Conservation (phyloP, 2,797 vertebrate genomes). For the Sebastes vulpes region DNA sequence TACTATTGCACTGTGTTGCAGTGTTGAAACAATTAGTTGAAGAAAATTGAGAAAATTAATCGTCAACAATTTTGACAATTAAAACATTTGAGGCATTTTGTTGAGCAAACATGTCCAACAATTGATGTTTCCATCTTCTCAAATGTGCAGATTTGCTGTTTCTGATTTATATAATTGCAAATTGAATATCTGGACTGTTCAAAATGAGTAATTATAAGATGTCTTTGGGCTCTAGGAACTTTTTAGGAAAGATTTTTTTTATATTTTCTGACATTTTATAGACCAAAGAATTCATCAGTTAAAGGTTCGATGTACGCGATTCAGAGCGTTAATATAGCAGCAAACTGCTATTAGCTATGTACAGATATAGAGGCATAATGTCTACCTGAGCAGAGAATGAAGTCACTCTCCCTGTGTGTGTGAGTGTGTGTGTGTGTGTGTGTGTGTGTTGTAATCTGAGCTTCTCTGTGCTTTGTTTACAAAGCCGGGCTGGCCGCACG, state of each 20-base stretch:
- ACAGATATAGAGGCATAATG: not conserved
- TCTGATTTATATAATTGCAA: not conserved
- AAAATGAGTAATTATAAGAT: not conserved
- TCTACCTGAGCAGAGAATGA: not conserved
- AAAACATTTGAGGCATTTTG: not conserved
- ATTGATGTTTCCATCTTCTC: not conserved
- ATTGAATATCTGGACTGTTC: not conserved
- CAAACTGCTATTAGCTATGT: not conserved
- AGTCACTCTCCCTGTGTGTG: no score
- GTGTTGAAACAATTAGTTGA: not conserved
- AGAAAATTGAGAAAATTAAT: not conserved
- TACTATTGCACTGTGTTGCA: no score
- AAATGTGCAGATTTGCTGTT: not conserved
- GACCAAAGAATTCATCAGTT: not conserved
- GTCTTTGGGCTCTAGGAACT: not conserved
- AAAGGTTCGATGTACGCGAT: not conserved
- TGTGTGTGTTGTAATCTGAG: no score
- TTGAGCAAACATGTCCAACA: not conserved
- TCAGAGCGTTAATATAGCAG: not conserved
- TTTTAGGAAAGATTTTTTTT: not conserved
- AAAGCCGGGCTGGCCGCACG: no score
- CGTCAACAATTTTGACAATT: not conserved
- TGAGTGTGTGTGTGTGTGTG: no score
- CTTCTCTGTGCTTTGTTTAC: no score
- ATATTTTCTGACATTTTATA: not conserved